Base-by-base conservation (phyloP, 2,797 vertebrate genomes). In the Pseudochirops cupreus region DNA sequence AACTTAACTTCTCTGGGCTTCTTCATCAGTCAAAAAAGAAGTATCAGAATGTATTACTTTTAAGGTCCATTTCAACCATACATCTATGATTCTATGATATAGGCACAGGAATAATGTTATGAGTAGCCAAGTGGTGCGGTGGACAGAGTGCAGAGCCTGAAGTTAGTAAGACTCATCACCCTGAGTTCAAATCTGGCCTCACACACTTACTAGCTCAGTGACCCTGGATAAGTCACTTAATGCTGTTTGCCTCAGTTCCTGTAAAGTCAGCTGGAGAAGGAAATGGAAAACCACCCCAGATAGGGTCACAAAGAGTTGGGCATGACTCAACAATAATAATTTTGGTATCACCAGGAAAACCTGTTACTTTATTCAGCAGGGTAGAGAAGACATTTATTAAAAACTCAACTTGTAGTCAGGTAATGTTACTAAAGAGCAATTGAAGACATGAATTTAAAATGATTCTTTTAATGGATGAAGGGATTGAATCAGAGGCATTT, bases 11-110 rank as follows among this genome's bases (percentile, higher is more conserved):
- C 4, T 59, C 59, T 74, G 39, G 91, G 3, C 6, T 2, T 96
- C 87, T 57, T 93, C 21, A 90, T 87, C 46, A 93, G 12, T 21
- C 92, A 87, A 93, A 18, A 26, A 95, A 31, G 4, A 54, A 62
- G 29, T 58, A 3, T 46, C 74, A 82, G 6, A 82, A 18, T 39
- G 2, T 33, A 24, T 82, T 6, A 82, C 7, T 39, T 82, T 82
- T 82, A 24, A 39, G n/a, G 39, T 39, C 6, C 4, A 2, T 82
- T 82, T 39, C 18, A 46, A 82, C 67, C 10, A 21, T 39, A 39
- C 6, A 46, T 39, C 18, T 82, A 39, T 39, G 18, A 82, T 39
- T 39, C 67, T 24, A 82, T 82, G 67, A 39, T 82, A 82, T 24
- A 39, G n/a, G 18, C 11, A 82, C 7, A 39, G 67, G 5, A 46